phyloP scores from a whole-genome alignment of 2,797 vertebrate genomes.

The Enteromius viviparus region DNA sequence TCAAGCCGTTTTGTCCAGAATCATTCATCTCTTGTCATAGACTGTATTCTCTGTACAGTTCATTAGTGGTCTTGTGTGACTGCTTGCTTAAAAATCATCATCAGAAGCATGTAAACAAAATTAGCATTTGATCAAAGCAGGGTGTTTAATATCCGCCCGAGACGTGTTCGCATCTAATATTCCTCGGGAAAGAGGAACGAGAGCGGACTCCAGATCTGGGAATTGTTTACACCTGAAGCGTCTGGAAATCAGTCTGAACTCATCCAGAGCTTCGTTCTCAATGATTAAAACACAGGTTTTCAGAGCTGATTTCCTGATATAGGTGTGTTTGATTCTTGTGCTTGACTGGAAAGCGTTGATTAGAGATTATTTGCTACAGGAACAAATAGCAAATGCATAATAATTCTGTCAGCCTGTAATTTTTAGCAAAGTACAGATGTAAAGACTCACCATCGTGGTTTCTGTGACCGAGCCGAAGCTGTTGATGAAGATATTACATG shows the following conservation, averaged over 20 bases:
- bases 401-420: background rate
- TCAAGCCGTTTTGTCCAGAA: background rate
- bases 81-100: background rate
- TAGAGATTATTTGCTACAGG: no score
- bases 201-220: conserved; percentile 57
- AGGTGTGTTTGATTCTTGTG: background rate
- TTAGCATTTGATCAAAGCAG: conserved; percentile 18
- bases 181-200: conserved; percentile 48
- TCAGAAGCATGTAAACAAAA: conserved; percentile 1
- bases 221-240: conserved; percentile 63
- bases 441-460: conserved; percentile 95
- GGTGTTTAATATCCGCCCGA: conserved; percentile 51
- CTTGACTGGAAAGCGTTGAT: background rate
- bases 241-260: conserved; percentile 58
- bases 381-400: background rate
- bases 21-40: background rate
- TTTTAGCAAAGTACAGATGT: background rate
- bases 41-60: background rate
- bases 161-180: conserved; percentile 17
- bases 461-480: conserved; percentile 99
- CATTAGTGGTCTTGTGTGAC: background rate
- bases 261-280: conserved; percentile 61
- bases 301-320: background rate
- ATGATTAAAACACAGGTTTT: conserved; percentile 61
- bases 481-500: conserved; percentile 99